Evolutionary conservation across 2,113 vertebrate species (phyloP).

Genomic region (Genyomyrus donnyi): DNA sequence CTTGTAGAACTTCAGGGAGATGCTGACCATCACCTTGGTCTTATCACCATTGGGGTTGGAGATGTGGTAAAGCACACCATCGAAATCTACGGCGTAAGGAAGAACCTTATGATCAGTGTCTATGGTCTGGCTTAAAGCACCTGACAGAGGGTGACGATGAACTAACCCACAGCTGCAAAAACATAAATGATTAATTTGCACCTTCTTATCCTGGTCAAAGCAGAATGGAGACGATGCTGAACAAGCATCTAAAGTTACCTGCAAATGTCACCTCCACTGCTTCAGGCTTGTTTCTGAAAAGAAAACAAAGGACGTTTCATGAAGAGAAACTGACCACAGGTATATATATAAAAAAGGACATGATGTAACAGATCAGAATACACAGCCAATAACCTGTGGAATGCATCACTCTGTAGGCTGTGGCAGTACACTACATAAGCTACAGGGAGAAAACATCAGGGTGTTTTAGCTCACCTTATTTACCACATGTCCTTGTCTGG

Average conservation of each 20-base stretch:
- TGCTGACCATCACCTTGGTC: constrained; percentile 98
- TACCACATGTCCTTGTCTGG: not conserved
- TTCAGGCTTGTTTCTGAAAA: constrained; percentile 89
- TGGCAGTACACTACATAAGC: not conserved
- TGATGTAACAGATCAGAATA: not conserved
- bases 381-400: not conserved
- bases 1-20: constrained; percentile 98
- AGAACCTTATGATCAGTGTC: not conserved
- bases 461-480: not conserved
- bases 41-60: constrained; percentile 97
- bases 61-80: constrained; percentile 98
- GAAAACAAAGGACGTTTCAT: constrained; percentile 29
- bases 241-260: constrained; percentile 61
- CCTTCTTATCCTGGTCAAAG: not conserved
- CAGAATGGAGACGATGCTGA: not conserved
- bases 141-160: not conserved
- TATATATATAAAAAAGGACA: not conserved
- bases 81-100: constrained; percentile 73
- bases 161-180: not conserved
- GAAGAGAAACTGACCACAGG: not conserved
- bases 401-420: not conserved
- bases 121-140: not conserved
- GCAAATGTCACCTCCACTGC: constrained; percentile 97
- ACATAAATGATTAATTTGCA: not conserved
- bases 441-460: not conserved